Conservation (phyloP, 2,113 vertebrate genomes). For the Xiphophorus hellerii region DNA sequence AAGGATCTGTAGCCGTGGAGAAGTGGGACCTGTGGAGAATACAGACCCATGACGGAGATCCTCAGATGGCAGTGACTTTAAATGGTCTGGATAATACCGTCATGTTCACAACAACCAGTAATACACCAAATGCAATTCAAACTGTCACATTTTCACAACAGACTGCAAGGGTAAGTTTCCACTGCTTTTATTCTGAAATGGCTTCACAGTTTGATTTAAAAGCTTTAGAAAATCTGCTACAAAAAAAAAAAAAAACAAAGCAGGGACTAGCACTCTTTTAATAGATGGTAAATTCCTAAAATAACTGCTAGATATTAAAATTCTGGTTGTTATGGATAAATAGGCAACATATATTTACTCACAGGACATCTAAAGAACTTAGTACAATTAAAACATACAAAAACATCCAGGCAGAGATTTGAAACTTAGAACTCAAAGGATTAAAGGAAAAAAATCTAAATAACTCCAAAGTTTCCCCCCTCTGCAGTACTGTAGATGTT, state of each 20-base stretch:
- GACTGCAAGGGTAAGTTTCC: constrained; percentile 83
- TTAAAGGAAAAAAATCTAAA: background rate
- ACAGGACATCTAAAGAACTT: too few relatives aligned
- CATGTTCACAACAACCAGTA: constrained; percentile 90
- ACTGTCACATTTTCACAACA: constrained; percentile 84
- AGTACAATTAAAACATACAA: too few relatives aligned
- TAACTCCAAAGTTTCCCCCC: background rate
- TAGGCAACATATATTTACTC: too few relatives aligned
- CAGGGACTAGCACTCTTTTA: too few relatives aligned
- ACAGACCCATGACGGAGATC: constrained; percentile 85
- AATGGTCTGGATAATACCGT: constrained; percentile 87
- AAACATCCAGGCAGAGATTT: too few relatives aligned
- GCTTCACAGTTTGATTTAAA: background rate
- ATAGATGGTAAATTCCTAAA: too few relatives aligned
- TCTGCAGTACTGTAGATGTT: background rate
- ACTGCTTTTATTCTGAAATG: background rate
- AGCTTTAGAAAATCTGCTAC: background rate
- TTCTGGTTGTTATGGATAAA: too few relatives aligned
- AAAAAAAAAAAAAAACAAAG: background rate
- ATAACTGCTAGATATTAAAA: too few relatives aligned
- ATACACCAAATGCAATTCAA: constrained; percentile 84
- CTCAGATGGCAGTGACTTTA: constrained; percentile 93
- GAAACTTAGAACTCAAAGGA: too few relatives aligned
- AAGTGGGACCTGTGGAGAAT: constrained; percentile 97
- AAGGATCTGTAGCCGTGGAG: constrained; percentile 85